Percentiles rank a stretch among this genome's conserved stretches.
Evolutionary conservation across 1,140 invertebrate species (phyloP).

Genomic region (Littorina saxatilis): DNA sequence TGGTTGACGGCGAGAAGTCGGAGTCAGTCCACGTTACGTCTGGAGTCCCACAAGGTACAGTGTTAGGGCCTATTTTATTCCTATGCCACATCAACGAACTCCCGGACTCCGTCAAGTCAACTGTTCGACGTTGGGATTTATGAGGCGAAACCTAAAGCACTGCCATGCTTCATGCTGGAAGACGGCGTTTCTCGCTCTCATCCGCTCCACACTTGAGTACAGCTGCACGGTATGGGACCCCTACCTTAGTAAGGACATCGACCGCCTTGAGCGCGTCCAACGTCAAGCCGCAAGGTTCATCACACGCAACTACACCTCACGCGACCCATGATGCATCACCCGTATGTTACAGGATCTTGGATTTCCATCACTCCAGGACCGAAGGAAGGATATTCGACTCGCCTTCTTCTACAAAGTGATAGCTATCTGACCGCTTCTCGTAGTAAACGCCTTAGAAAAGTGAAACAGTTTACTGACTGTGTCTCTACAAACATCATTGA

Average conservation of each 20-base stretch:
- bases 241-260: constrained; percentile 24
- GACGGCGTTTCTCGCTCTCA: constrained; percentile 39
- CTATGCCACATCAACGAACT: constrained; percentile 25
- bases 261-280: constrained; percentile 36
- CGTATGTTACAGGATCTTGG: constrained; percentile 9
- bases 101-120: constrained; percentile 35
- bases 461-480: too few relatives aligned
- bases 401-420: constrained; percentile 29
- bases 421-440: background rate
- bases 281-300: constrained; percentile 41
- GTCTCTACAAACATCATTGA: too few relatives aligned
- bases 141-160: constrained; percentile 41
- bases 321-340: constrained; percentile 31
- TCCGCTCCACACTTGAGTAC: constrained; percentile 43
- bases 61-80: constrained; percentile 3
- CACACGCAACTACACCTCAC: background rate
- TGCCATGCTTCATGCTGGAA: constrained; percentile 27
- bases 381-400: constrained; percentile 26
- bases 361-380: constrained; percentile 26
- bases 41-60: constrained; percentile 14
- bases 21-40: background rate
- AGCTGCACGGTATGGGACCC: constrained; percentile 44
- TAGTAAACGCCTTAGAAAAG: background rate
- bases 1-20: too few relatives aligned
- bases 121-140: constrained; percentile 46